Percentiles rank a stretch among this genome's conserved stretches.
These are phyloP conservation scores for Folsomia candida DNA, from an alignment of 2,888 invertebrate genomes.

Conservation along the genomic window DNA sequence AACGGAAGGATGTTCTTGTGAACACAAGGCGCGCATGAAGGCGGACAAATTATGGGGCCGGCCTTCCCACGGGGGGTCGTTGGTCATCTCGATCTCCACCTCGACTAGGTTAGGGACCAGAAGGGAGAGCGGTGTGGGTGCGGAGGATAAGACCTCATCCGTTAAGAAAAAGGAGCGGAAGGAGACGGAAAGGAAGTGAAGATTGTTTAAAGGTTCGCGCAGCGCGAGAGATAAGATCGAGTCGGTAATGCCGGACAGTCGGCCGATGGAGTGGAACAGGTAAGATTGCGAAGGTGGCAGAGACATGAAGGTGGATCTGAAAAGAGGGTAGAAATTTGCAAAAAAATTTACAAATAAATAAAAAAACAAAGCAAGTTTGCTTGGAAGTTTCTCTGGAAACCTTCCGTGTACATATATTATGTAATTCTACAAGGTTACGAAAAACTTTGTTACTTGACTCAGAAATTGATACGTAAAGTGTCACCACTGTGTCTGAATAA, in stretches of 20 bases:
- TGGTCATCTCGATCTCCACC: conserved; percentile 7
- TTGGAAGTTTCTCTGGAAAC: background rate
- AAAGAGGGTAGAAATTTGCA: too few species aligned
- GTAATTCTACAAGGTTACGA: too few species aligned
- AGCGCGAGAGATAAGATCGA: background rate
- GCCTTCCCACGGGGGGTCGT: background rate
- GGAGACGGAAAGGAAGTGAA: background rate
- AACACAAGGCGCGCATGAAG: background rate
- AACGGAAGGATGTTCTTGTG: background rate
- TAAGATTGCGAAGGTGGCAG: too few species aligned
- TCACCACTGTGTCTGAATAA: too few species aligned
- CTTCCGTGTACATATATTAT: too few species aligned
- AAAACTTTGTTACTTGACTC: too few species aligned
- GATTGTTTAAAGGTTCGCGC: background rate
- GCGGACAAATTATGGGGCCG: background rate
- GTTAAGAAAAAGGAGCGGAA: conserved; percentile 1
- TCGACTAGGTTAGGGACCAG: background rate
- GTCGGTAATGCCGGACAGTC: background rate
- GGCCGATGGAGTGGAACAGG: background rate
- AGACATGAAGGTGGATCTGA: too few species aligned
- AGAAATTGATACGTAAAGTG: too few species aligned
- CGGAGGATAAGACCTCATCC: background rate
- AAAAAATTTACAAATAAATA: too few species aligned
- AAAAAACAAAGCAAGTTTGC: too few species aligned
- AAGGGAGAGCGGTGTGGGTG: background rate